Evolutionary conservation across 2,113 vertebrate genomes (phyloP), one percentile per base, ranked within the genome.

Genomic region (Neopipo cinnamomea): DNA sequence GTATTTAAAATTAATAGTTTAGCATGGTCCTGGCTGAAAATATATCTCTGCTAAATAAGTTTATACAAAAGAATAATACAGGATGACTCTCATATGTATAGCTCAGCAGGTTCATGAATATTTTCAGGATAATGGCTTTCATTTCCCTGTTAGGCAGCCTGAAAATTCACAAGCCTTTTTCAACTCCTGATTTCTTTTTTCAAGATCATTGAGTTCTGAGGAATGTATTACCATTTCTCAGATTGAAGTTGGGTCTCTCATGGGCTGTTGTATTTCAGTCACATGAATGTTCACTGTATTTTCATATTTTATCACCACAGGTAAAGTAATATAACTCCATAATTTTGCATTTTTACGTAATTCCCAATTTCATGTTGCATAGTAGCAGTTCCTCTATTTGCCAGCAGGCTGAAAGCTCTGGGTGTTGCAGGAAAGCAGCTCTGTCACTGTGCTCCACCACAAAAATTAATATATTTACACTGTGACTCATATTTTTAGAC

Each of bases 81-180:
- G 37, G 39, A 52, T 73, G n/a, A 47, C 11, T 84, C 28, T 86
- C 20, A 33, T 25, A 74, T 47, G 47, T 67, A 84, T 92, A 94
- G 42, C 73, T 84, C 86, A 88, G 49, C 67, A 92, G 58, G 63
- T 77, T 86, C 50, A 89, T 89, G 14, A 77, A 87, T 78, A 73
- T 87, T 91, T 92, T 84, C 25, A 84, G 22, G 37, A 37, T 77
- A 89, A 84, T 23, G 16, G 17, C 14, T 89, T 91, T 77, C 25
- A 81, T 87, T 78, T 87, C 25, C 23, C 44, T 33, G 11, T 67
- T 52, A 96, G 52, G 63, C 9, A 62, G 37, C 9, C 42, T 94
- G 49, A n/a, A 91, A 81, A 77, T 77, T 84, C 65, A 73, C 59
- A 94, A 58, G 25, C 23, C 8, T 75, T 33, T 81, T 93, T 86